Base-by-base conservation (phyloP, 2,113 vertebrate species). In the Heloderma charlesbogerti region DNA sequence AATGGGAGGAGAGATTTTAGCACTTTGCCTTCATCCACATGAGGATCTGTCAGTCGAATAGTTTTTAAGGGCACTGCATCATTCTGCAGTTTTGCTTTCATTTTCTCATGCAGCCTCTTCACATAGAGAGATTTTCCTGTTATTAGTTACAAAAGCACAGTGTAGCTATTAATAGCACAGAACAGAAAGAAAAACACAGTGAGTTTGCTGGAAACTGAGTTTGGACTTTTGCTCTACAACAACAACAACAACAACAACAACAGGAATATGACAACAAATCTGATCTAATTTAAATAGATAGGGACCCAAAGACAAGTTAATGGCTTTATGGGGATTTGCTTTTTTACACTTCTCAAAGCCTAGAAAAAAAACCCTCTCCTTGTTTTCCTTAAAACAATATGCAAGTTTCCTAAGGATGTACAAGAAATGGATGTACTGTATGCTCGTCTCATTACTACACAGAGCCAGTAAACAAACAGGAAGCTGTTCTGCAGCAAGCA, bases 91-190 rank as follows among this genome's bases (percentile, higher is more conserved):
- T 82, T 79, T 40, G 54, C 94, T 72, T 94, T 78, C 87, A 99
- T 95, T 48, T 96, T 97, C 92, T 97, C 88, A 40, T 98, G 97
- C 22, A 99, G 86, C 86, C 98, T 98, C 87, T 95, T 97, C 89
- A 99, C 97, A 29, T 98, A 99, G 5, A 99, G 98, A 31, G 99
- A 99, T 95, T 99, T 99, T 60, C 99, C 99, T 99, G 86, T 0
- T 9, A 20, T 12, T 66, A 90, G 83, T 88, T 88, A 60, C 12
- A 72, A 1, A 74, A n/a, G 31, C 40, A 40, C 6, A 67, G 16
- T 72, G 72, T 40, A 60, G 43, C 12, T 22, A 34, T 67, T 84
- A 66, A 48, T n/a, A 6, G 31, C 27, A 54, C 6, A 83, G 69
- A 45, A 66, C 13, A 82, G 16, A 60, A 72, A 80, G 25, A 22